Evolutionary conservation across 2,113 vertebrate genomes (phyloP), one percentile per base, ranked within the genome.

Genomic region (Eidolon helvum): DNA sequence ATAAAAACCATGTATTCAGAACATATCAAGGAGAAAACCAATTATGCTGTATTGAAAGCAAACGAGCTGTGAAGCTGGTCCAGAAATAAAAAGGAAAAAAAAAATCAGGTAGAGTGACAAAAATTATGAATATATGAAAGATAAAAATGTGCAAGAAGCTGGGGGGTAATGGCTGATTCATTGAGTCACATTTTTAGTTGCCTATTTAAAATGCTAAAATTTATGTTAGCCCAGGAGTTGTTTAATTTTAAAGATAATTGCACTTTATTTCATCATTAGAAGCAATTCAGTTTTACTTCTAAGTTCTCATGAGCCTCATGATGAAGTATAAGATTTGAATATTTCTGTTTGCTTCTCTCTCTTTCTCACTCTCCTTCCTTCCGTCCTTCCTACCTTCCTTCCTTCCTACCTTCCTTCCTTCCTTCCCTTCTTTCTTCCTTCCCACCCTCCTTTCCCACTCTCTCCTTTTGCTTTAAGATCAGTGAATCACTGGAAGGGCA

Each of bases 11-110:
- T 65, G 40, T 59, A 26, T 82, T 93, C 75, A 84, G 86, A 82
- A 53, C 22, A 93, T 9, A 7, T 91, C 80, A 94, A 92, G 33
- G 85, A 96, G 93, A 83, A 96, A 92, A 71, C 21, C 65, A 90
- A 2, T 92, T 94, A 91, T 45, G 11, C 26, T 24, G 1, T 50
- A 78, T 12, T 77, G 43, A 10, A 45, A 80, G 72, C 24, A 79
- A 95, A 91, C 68, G 72, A 93, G 21, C 71, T 78, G 35, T 83
- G 89, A 89, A 97, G 21, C 71, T 68, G 33, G 50, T 38, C 61
- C 38, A 83, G 93, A 86, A 92, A 68, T 53, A 72, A 95, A 72
- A 69, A 86, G 21, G 26, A 65, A 48, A 90, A 50, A 48, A 48
- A 91, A 87, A 89, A 10, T 66, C 21, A 84, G 35, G 22, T 43